Evolutionary conservation across 2,888 invertebrate genomes (phyloP), one percentile per base, ranked within the genome.

Genomic region (Allacma fusca): DNA sequence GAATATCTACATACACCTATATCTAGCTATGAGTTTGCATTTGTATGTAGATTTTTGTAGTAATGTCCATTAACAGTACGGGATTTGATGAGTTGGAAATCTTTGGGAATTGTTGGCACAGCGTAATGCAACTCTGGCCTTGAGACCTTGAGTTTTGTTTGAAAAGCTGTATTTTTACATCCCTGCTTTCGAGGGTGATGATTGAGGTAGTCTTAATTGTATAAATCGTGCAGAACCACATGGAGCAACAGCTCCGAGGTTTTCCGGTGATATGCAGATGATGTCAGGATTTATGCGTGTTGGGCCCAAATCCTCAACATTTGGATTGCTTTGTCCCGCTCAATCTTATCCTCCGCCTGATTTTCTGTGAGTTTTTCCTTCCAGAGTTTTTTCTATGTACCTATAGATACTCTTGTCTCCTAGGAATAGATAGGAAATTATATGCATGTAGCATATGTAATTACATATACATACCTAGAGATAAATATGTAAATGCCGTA

Each of bases 231-330:
- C 68, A 82, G 82, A 82, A 84, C 87, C 87, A 80, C 86, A 87
- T 79, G 87, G 87, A 83, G 86, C 85, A 74, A 87, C 87, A 68
- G 86, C 86, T 81, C 87, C 87, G 74, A 87, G 86, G 83, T 85
- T 86, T 84, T 86, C 87, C 78, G 76, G 77, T 28, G 83, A 81
- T 26, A 73, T 79, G 76, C 87, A 50, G 50, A 50, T 50, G 28
- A 76, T 76, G 50, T 73, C 72, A n/a, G 75, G 78, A 0, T 78
- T 75, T 44, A 62, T 44, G 44, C 70, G 75, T 4, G 79, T 78
- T 50, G 79, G 80, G 34, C 73, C 57, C 29, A 83, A 81, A 76
- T 81, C 82, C 57, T 72, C 67, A 13, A 79, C 80, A 9, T 76
- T 81, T 77, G 80, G 81, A 13, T 68, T 82, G 43, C 77, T 78